Conservation (phyloP, 1,140 invertebrate genomes). For the Drosophila sulfurigaster region DNA sequence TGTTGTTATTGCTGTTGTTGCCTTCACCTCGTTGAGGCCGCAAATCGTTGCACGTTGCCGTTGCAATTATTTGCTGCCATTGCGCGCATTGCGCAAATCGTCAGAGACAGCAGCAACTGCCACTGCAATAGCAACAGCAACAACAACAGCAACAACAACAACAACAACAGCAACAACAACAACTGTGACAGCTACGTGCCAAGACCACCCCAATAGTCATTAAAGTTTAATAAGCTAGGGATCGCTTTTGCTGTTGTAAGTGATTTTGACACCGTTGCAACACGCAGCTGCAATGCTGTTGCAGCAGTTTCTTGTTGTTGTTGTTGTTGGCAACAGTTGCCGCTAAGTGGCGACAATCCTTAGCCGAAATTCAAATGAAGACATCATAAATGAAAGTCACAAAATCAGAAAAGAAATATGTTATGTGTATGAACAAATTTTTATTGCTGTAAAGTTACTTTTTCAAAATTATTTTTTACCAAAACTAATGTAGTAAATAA, state of each 20-base stretch:
- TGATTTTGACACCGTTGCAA: conserved; percentile 42
- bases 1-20: conserved; percentile 44
- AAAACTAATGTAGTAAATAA: too few species aligned
- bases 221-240: conserved; percentile 74
- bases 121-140: conserved; percentile 22
- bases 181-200: conserved; percentile 58
- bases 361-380: not conserved
- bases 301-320: conserved; percentile 9
- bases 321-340: conserved; percentile 10
- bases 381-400: not conserved
- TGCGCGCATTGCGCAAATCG: conserved; percentile 58
- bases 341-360: not conserved
- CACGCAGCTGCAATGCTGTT: conserved; percentile 40
- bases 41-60: conserved; percentile 79
- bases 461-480: too few species aligned
- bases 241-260: conserved; percentile 50
- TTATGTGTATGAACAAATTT: too few species aligned
- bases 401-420: too few species aligned
- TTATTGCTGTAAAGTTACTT: too few species aligned
- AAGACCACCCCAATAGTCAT: conserved; percentile 74
- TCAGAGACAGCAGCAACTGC: conserved; percentile 40
- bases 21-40: conserved; percentile 80
- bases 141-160: conserved; percentile 26
- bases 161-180: conserved; percentile 27
- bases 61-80: conserved; percentile 73